Conservation (phyloP, 2,888 invertebrate genomes). For the Napeogenes inachia region DNA sequence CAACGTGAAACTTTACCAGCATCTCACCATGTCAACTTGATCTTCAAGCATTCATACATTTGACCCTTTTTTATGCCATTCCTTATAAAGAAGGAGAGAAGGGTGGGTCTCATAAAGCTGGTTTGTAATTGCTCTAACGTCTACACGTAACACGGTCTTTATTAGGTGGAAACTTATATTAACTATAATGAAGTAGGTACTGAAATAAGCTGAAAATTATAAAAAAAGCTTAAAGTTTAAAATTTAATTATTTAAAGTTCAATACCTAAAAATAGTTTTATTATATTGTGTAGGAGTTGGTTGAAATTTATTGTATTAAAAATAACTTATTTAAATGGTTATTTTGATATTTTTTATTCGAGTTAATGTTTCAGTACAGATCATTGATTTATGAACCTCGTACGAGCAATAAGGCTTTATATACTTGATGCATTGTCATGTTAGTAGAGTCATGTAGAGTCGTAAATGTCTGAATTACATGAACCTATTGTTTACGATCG, state of each 20-base stretch:
- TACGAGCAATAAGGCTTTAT: constrained; percentile 68
- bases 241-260: too few relatives aligned
- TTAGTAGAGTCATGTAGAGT: constrained; percentile 59
- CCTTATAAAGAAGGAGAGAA: constrained; percentile 43
- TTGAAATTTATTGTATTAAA: too few relatives aligned
- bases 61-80: constrained; percentile 45
- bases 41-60: constrained; percentile 52
- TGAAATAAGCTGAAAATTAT: too few relatives aligned
- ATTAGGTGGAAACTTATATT: constrained; percentile 76
- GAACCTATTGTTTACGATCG: constrained; percentile 59
- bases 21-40: constrained; percentile 53
- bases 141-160: constrained; percentile 73
- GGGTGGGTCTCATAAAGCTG: constrained; percentile 55
- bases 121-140: constrained; percentile 72
- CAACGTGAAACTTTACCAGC: constrained; percentile 69
- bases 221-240: too few relatives aligned
- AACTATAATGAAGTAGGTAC: constrained; percentile 49
- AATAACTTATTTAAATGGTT: constrained; percentile 19
- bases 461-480: constrained; percentile 68
- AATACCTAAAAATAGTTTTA: too few relatives aligned
- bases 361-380: constrained; percentile 56
- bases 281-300: too few relatives aligned
- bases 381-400: constrained; percentile 58
- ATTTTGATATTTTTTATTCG: constrained; percentile 40
- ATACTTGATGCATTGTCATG: constrained; percentile 68